Conservation (phyloP, 1,140 invertebrate genomes). For the Aphis craccivora region DNA sequence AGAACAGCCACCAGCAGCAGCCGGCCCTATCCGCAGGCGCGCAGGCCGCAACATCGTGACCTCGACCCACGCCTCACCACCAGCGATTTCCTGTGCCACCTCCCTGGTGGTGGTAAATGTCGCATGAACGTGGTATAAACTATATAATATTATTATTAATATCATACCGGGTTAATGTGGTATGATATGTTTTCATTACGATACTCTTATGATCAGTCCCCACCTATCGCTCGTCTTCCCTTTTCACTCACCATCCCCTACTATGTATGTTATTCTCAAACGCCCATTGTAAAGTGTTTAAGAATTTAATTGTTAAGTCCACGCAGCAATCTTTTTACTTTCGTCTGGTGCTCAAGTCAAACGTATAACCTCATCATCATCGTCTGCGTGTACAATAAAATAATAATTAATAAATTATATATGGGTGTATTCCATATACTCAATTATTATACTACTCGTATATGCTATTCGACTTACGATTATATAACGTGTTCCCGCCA, state of each 20-base stretch:
- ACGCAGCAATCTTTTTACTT: not conserved
- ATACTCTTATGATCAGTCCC: not conserved
- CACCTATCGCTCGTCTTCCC: not conserved
- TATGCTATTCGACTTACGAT: not conserved
- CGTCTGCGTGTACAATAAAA: not conserved
- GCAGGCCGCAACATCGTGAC: slow-evolving; percentile 63
- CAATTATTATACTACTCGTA: not conserved
- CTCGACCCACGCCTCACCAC: slow-evolving; percentile 60
- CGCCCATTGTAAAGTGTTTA: not conserved
- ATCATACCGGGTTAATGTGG: not conserved
- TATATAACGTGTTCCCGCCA: not conserved
- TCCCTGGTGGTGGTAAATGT: slow-evolving; percentile 60
- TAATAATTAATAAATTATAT: not conserved
- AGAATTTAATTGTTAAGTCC: not conserved
- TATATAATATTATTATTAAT: not conserved
- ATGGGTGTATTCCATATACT: not conserved
- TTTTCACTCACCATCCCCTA: not conserved
- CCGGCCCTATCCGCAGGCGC: slow-evolving; percentile 63
- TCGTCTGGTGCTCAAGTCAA: slow-evolving; percentile 24
- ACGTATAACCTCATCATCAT: not conserved
- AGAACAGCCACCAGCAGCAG: slow-evolving; percentile 64
- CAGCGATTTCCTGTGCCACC: slow-evolving; percentile 62
- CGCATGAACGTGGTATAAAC: not conserved
- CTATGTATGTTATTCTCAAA: not conserved
- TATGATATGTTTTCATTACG: not conserved